These are phyloP conservation scores for Lomographa bimaculata DNA, from an alignment of 2,888 invertebrate species.

Conservation along the genomic window DNA sequence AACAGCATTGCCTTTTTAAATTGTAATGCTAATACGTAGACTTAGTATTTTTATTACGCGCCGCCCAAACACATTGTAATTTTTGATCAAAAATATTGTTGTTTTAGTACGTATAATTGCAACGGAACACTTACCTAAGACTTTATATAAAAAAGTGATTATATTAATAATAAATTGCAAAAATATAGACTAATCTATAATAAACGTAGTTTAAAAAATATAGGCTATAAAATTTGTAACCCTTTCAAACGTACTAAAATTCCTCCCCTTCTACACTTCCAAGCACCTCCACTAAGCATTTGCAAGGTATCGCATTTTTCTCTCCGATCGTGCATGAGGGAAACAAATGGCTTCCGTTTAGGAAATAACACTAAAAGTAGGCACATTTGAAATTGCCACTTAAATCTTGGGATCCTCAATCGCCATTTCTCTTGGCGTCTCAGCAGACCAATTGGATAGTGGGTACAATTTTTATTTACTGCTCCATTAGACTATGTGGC, in stretches of 20 bases:
- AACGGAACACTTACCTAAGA: too few species aligned
- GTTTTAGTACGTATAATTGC: too few species aligned
- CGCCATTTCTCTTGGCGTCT: conserved; percentile 77
- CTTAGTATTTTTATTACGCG: too few species aligned
- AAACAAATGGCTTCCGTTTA: conserved; percentile 81
- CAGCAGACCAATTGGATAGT: conserved; percentile 46
- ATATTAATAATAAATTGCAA: too few species aligned
- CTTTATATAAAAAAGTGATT: too few species aligned
- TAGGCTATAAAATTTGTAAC: too few species aligned
- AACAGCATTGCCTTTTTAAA: too few species aligned
- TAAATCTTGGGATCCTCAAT: conserved; percentile 80
- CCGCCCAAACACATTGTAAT: too few species aligned
- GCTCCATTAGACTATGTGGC: conserved; percentile 13
- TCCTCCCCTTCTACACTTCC: conserved; percentile 11
- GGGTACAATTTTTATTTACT: conserved; percentile 36
- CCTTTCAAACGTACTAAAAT: conserved; percentile 2
- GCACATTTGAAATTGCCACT: conserved; percentile 81
- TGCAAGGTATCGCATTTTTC: conserved; percentile 61
- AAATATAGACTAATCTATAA: too few species aligned
- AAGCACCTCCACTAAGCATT: conserved; percentile 47
- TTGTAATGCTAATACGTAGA: too few species aligned
- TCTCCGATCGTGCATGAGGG: conserved; percentile 69
- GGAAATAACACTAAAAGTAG: conserved; percentile 82
- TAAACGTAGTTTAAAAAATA: too few species aligned
- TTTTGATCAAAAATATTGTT: too few species aligned